Base-by-base conservation (phyloP, 2,888 invertebrate species). In the Julus scanicus region DNA sequence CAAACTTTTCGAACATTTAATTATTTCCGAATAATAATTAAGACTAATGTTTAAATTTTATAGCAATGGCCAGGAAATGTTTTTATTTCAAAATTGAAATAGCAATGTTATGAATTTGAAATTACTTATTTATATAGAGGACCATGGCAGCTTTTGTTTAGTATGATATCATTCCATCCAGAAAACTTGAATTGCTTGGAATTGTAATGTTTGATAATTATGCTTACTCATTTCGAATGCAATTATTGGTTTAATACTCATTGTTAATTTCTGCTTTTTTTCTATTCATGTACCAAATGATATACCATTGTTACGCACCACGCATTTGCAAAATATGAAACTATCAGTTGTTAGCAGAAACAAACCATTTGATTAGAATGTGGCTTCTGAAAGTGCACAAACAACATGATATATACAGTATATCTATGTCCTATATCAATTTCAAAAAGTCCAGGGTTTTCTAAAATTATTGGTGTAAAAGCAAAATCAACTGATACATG, bases 281-380 rank as follows among this genome's bases (percentile, higher is more conserved):
- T 71, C 71, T 71, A 71, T 71, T 71, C 71, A 71, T 71, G n/a
- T 71, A 71, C n/a, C 71, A 71, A 71, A 20, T 71, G 71, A 63
- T 63, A 63, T 63, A 63, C 71, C n/a, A 29, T 71, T 71, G 71
- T 71, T 71, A 71, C 11, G 11, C 29, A 9, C 71, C 29, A 71
- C n/a, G 13, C 71, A 29, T 29, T 71, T 71, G 2, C 29, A 29
- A 71, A 71, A 29, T 71, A 29, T 3, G 71, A 71, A 29, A 9
- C 29, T 71, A 29, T 71, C 71, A 29, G 29, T 11, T 71, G 71
- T 71, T 71, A 29, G n/a, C 71, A 71, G 71, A 29, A 29, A n/a
- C 71, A 29, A 29, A 8, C 71, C 8, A 9, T 29, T 71, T 29
- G 71, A 29, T 71, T 71, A 71, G 71, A 71, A 71, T 9, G 29